A percentile compares a stretch with the other conserved stretches of the same genome.
Evolutionary conservation across 2,888 invertebrate species (phyloP).

Genomic region (Orthosia gothica): DNA sequence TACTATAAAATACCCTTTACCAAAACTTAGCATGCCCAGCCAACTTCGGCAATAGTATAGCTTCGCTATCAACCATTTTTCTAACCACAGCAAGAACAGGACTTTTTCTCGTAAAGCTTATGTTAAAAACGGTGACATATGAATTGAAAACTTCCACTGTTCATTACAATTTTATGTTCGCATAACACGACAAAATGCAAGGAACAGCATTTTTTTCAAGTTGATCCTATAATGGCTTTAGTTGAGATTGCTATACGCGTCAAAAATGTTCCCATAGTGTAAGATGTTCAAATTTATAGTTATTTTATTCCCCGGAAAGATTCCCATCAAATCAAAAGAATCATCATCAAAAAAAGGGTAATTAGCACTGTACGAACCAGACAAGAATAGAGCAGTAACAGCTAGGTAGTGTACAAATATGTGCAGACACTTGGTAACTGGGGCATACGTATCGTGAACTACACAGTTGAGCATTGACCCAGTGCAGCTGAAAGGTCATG

Average conservation of each 20-base stretch:
- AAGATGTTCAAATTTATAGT: not conserved
- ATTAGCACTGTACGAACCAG: conserved; percentile 5
- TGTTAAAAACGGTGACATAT: not conserved
- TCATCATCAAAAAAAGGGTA: not conserved
- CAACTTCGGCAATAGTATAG: not conserved
- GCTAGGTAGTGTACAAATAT: conserved; percentile 43
- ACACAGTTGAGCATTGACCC: conserved; percentile 62
- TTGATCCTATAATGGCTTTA: too few species aligned
- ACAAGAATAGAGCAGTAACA: conserved; percentile 12
- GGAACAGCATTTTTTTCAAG: too few species aligned
- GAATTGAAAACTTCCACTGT: too few species aligned
- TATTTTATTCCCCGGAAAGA: too few species aligned
- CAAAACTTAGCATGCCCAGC: not conserved
- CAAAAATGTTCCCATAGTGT: not conserved
- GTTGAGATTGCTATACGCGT: too few species aligned
- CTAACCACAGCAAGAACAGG: not conserved
- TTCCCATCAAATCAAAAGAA: not conserved
- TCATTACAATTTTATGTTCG: too few species aligned
- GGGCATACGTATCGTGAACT: conserved; percentile 62
- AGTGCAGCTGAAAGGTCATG: conserved; percentile 66
- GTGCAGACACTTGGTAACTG: conserved; percentile 59
- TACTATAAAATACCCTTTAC: not conserved
- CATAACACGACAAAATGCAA: too few species aligned
- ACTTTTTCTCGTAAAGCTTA: not conserved
- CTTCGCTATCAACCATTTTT: not conserved